These are phyloP conservation scores for Tachina fera DNA, from an alignment of 2,888 invertebrate species.

Conservation along the genomic window DNA sequence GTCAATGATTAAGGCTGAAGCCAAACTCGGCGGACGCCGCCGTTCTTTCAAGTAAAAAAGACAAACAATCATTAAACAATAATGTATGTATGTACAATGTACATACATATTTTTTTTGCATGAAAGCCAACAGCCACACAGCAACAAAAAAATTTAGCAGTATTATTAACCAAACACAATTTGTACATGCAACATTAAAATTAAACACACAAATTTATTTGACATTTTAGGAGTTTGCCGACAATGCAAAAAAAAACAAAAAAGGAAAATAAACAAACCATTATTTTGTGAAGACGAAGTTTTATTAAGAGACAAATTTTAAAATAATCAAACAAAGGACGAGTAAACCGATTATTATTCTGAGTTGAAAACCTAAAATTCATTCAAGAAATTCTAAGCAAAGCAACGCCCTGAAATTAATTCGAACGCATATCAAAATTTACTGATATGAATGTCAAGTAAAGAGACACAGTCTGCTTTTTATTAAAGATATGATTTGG, in stretches of 20 bases:
- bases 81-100: not conserved
- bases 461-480: not conserved
- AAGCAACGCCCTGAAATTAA: not conserved
- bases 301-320: not conserved
- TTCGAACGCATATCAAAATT: conserved; percentile 28
- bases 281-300: not conserved
- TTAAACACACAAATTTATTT: conserved; percentile 51
- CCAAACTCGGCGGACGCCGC: conserved; percentile 7
- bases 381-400: not conserved
- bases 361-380: not conserved
- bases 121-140: not conserved
- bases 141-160: not conserved
- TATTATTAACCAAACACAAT: conserved; percentile 14
- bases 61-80: conserved; percentile 34
- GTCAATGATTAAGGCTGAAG: not conserved
- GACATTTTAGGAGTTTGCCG: conserved; percentile 45
- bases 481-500: not conserved
- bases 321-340: not conserved
- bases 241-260: conserved; percentile 14
- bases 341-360: not conserved
- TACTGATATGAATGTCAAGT: conserved; percentile 16
- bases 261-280: not conserved
- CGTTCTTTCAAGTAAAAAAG: conserved; percentile 23
- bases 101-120: not conserved
- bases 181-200: conserved; percentile 46